Evolutionary conservation across 2,113 vertebrate genomes (phyloP).

Genomic region (Onychostruthus taczanowskii): DNA sequence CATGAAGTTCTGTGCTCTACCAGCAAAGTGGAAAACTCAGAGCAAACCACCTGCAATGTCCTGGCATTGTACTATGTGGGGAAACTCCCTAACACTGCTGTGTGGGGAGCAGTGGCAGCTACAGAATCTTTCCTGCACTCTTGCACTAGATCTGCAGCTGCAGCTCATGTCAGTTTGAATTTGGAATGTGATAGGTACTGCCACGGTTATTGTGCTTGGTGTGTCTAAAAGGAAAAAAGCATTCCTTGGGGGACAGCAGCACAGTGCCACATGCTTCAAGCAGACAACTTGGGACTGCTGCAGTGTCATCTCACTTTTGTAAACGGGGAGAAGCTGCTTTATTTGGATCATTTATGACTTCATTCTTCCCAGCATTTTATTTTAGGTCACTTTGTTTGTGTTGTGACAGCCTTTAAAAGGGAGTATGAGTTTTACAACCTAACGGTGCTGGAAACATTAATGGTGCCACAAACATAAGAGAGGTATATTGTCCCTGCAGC

Average conservation of each 20-base stretch:
- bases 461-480: not conserved
- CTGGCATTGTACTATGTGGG: not conserved
- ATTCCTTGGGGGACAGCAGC: not conserved
- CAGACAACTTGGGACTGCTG: fast-evolving
- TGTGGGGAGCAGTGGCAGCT: not conserved
- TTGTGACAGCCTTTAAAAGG: not conserved
- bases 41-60: not conserved
- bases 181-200: not conserved
- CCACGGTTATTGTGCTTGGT: not conserved
- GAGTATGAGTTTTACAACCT: not conserved
- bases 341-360: not conserved
- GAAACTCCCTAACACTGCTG: not conserved
- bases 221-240: not conserved
- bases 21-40: not conserved
- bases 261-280: not conserved
- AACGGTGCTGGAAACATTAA: not conserved
- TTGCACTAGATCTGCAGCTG: not conserved
- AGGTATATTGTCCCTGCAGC: not conserved
- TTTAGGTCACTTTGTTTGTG: not conserved
- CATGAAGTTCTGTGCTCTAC: not conserved
- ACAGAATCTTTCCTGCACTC: not conserved
- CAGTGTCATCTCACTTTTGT: not conserved
- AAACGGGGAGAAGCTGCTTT: not conserved
- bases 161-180: not conserved
- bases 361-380: not conserved